A percentile compares a stretch with the other conserved stretches of the same genome.
Evolutionary conservation across 2,113 vertebrate genomes (phyloP).

Genomic region (Lutjanus erythropterus): DNA sequence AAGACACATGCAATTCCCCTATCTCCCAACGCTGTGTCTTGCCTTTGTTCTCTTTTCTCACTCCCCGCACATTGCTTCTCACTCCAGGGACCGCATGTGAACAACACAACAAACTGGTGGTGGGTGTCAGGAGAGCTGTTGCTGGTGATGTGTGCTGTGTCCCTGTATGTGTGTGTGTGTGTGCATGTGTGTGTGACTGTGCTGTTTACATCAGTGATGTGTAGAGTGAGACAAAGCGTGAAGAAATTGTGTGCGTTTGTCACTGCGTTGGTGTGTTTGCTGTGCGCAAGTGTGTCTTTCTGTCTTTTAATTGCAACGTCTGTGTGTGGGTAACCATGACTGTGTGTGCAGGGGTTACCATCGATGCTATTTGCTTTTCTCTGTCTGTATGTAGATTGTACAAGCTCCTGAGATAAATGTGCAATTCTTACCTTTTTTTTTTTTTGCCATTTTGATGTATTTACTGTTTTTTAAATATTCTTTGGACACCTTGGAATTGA

Average conservation of each 20-base stretch:
- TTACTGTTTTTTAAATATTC: neutral
- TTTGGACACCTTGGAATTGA: neutral
- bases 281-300: neutral
- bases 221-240: constrained; percentile 10
- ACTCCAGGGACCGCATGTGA: constrained; percentile 48
- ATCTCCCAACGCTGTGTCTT: constrained; percentile 19
- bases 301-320: constrained; percentile 7
- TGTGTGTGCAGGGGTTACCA: neutral
- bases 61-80: constrained; percentile 23
- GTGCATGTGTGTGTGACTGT: constrained; percentile 1
- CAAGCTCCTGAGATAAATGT: neutral
- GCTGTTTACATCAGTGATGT: constrained; percentile 19
- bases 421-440: neutral
- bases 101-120: constrained; percentile 45
- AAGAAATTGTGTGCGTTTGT: constrained; percentile 2
- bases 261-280: neutral
- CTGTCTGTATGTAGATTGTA: neutral
- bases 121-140: constrained; percentile 39
- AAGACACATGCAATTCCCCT: constrained; percentile 26
- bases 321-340: neutral
- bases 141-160: constrained; percentile 23
- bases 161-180: neutral
- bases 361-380: neutral
- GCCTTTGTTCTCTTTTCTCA: constrained; percentile 44
- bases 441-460: neutral